Percentiles rank a stretch among this genome's conserved stretches.
These are phyloP conservation scores for Callyntrura sp. DNA, from an alignment of 2,888 invertebrate species.

Conservation along the genomic window DNA sequence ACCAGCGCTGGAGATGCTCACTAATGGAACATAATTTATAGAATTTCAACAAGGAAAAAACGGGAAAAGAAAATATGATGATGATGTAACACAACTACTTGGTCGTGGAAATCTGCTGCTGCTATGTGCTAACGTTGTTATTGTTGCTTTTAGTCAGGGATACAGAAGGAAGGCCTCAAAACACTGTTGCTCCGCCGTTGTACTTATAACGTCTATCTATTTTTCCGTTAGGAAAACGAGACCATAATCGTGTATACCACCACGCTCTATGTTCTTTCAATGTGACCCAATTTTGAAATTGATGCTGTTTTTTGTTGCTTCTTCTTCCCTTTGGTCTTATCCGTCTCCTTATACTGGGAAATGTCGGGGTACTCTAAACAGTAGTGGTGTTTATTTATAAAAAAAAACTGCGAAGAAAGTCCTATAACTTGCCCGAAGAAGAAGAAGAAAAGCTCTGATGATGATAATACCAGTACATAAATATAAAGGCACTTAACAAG, in stretches of 20 bases:
- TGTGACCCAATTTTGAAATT: constrained; percentile 18
- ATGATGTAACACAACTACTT: neutral
- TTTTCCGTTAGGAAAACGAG: too few relatives aligned
- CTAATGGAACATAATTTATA: constrained; percentile 56
- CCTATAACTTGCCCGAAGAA: too few relatives aligned
- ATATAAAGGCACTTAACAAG: too few relatives aligned
- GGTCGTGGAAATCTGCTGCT: neutral
- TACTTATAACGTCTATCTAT: neutral
- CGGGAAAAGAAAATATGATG: constrained; percentile 16
- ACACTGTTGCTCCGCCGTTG: neutral
- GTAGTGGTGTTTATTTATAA: too few relatives aligned
- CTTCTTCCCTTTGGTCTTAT: neutral
- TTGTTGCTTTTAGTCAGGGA: neutral
- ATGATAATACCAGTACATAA: too few relatives aligned
- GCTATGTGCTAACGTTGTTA: neutral
- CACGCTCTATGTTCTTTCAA: constrained; percentile 11
- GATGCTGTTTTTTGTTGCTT: neutral
- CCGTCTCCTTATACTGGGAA: neutral
- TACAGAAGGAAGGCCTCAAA: neutral
- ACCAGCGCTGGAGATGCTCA: neutral
- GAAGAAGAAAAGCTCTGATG: too few relatives aligned
- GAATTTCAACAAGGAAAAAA: constrained; percentile 28
- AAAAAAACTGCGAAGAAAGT: too few relatives aligned
- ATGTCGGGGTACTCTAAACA: too few relatives aligned
- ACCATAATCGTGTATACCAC: neutral